A percentile compares a stretch with the other conserved stretches of the same genome.
Evolutionary conservation across 2,888 invertebrate species (phyloP).

Genomic region (Thalpophila matura): DNA sequence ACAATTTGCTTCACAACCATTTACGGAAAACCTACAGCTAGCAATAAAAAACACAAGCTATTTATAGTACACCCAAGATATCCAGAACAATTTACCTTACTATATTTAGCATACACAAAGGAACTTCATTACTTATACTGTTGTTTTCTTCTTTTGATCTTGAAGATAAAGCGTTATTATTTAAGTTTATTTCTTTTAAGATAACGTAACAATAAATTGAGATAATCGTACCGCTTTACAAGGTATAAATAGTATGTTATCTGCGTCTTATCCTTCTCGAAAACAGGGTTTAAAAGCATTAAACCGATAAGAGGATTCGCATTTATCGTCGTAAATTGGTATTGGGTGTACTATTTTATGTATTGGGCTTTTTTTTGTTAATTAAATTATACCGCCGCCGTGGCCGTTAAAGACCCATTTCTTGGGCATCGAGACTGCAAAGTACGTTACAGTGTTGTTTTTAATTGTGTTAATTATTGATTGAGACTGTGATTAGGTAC

Average conservation of each 20-base stretch:
- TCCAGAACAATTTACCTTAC: slow-evolving; percentile 25
- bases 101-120: slow-evolving; percentile 37
- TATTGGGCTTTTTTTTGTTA: slow-evolving; percentile 1
- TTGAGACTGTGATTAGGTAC: too few relatives aligned
- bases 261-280: slow-evolving; percentile 39
- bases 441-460: too few relatives aligned
- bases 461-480: too few relatives aligned
- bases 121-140: slow-evolving; percentile 44
- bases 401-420: too few relatives aligned
- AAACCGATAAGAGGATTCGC: slow-evolving; percentile 35
- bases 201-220: slow-evolving; percentile 59
- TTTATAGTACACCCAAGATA: slow-evolving; percentile 12
- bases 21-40: not conserved
- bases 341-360: not conserved
- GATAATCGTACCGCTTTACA: slow-evolving; percentile 61
- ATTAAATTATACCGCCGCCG: too few relatives aligned
- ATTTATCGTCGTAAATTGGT: slow-evolving; percentile 23
- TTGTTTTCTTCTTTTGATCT: slow-evolving; percentile 52
- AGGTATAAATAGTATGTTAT: slow-evolving; percentile 52
- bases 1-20: not conserved
- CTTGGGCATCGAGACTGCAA: too few relatives aligned
- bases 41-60: slow-evolving; percentile 12
- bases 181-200: slow-evolving; percentile 59
- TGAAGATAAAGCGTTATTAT: slow-evolving; percentile 59
- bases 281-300: slow-evolving; percentile 49